phyloP scores from a whole-genome alignment of 1,140 invertebrate genomes.

The Drosophila subpulchrella region DNA sequence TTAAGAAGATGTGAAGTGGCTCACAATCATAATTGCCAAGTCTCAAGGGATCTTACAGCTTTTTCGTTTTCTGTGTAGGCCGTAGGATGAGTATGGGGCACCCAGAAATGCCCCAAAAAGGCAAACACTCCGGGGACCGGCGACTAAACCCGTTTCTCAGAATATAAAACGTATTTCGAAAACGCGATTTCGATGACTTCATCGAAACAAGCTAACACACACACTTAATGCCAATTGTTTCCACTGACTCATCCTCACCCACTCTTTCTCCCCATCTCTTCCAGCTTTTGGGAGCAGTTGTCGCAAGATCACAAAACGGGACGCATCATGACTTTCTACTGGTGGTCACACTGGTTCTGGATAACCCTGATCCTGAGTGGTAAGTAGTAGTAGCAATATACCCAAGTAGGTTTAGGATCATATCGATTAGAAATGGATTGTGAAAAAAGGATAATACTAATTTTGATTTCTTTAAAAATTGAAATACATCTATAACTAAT shows the following conservation, averaged over 20 bases:
- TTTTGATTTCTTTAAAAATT: too few relatives aligned
- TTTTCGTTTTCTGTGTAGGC: background rate
- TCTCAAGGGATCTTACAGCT: background rate
- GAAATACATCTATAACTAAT: too few relatives aligned
- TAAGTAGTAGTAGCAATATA: background rate
- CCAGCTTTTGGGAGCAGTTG: slow-evolving; percentile 34
- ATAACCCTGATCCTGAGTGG: slow-evolving; percentile 85
- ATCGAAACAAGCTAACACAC: slow-evolving; percentile 11
- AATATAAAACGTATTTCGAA: slow-evolving; percentile 40
- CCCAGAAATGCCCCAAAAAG: slow-evolving; percentile 44
- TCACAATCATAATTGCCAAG: background rate
- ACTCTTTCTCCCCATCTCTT: slow-evolving; percentile 27
- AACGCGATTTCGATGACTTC: slow-evolving; percentile 40
- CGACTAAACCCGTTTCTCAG: slow-evolving; percentile 39
- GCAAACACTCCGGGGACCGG: slow-evolving; percentile 11
- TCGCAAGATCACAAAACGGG: slow-evolving; percentile 66
- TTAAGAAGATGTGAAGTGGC: background rate
- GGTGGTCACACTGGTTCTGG: slow-evolving; percentile 91
- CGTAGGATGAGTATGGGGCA: slow-evolving; percentile 5
- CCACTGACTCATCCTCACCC: slow-evolving; percentile 29
- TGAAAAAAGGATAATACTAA: too few relatives aligned
- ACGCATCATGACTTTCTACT: slow-evolving; percentile 88
- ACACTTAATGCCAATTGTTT: slow-evolving; percentile 28
- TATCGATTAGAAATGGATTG: too few relatives aligned
- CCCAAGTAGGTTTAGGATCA: too few relatives aligned